phyloP scores from a whole-genome alignment of 2,888 invertebrate genomes.

The Merodon equestris region DNA sequence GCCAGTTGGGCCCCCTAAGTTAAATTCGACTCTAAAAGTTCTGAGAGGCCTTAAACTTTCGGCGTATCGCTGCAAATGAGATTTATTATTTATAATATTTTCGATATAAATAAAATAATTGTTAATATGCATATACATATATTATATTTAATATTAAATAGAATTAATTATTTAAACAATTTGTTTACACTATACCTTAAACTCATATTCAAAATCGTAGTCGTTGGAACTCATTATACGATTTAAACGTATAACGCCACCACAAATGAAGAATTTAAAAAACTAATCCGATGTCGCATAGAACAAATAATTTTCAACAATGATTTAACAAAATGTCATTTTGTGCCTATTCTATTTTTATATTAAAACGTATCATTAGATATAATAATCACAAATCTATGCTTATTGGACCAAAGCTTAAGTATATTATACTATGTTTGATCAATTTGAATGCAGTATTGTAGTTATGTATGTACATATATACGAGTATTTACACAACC shows the following conservation, averaged over 20 bases:
- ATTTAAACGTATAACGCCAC: constrained; percentile 3
- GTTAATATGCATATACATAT: no score
- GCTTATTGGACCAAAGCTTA: no score
- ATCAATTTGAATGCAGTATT: no score
- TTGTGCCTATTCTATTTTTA: no score
- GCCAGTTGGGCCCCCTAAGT: constrained; percentile 73
- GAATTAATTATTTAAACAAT: not conserved
- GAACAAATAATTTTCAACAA: constrained; percentile 32
- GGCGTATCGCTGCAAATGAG: constrained; percentile 77
- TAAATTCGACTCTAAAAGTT: constrained; percentile 79
- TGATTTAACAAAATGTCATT: constrained; percentile 29
- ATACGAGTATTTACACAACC: no score
- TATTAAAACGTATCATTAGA: no score
- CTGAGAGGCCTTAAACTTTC: constrained; percentile 79
- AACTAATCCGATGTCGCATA: constrained; percentile 17
- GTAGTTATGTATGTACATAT: no score
- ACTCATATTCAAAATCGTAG: constrained; percentile 84
- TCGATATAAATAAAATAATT: no score
- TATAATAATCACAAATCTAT: no score
- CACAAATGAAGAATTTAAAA: no score
- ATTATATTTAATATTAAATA: not conserved
- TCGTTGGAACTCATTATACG: constrained; percentile 77
- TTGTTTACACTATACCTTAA: constrained; percentile 81
- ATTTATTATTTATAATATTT: no score
- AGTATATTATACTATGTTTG: no score